phyloP scores from a whole-genome alignment of 2,113 vertebrate species.

The Protobothrops flavoviridis region DNA sequence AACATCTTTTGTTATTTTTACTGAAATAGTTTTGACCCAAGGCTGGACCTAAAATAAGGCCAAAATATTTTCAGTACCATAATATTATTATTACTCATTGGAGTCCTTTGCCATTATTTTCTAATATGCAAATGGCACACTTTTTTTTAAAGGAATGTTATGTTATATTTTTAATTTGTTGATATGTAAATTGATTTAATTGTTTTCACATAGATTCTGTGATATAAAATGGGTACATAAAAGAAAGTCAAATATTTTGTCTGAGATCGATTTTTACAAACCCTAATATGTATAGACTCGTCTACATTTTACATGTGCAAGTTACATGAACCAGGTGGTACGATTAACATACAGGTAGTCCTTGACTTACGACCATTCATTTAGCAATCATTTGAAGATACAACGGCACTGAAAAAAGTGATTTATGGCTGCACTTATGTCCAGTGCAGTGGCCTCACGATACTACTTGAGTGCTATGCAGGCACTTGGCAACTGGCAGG shows the following conservation, averaged over 20 bases:
- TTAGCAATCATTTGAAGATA: not conserved
- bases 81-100: conserved; percentile 65
- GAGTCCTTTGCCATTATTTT: conserved; percentile 58
- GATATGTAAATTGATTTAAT: conserved; percentile 32
- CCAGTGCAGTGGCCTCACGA: not conserved
- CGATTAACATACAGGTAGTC: not conserved
- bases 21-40: conserved; percentile 68
- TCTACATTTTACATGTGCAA: not conserved
- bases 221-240: not conserved
- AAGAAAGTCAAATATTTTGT: not conserved
- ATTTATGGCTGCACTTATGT: not conserved
- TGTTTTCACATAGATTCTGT: not conserved
- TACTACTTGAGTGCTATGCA: not conserved
- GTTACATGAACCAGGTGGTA: not conserved
- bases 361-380: not conserved
- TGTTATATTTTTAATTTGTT: conserved; percentile 30
- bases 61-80: conserved; percentile 67
- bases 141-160: conserved; percentile 49
- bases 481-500: not conserved
- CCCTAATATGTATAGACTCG: not conserved
- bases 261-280: not conserved
- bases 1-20: conserved; percentile 58
- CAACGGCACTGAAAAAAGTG: not conserved
- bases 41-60: conserved; percentile 73
- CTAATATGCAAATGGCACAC: conserved; percentile 23